Evolutionary conservation across 1,140 invertebrate species (phyloP).

Genomic region (Scaptomyza hsui): DNA sequence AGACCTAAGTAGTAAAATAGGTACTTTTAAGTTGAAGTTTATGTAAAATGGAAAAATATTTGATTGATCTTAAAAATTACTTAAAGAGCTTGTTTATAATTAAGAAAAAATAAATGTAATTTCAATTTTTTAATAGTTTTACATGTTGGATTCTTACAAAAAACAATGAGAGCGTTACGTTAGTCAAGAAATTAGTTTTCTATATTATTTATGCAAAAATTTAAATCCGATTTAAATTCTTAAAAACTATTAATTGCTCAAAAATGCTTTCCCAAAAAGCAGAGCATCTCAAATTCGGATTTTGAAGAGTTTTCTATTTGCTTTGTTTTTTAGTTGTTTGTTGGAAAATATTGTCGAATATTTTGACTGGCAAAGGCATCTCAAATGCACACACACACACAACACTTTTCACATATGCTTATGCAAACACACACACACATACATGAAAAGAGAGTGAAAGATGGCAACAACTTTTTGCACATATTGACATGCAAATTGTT

Average conservation of each 20-base stretch:
- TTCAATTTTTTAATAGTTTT: too few species aligned
- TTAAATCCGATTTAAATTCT: too few species aligned
- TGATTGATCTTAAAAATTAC: too few species aligned
- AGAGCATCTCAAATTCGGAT: slow-evolving; percentile 47
- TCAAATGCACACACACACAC: slow-evolving; percentile 57
- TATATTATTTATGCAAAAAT: too few species aligned
- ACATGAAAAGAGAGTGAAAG: neutral
- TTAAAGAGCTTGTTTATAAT: neutral
- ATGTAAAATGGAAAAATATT: too few species aligned
- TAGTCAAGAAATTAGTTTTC: too few species aligned
- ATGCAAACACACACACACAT: slow-evolving; percentile 30
- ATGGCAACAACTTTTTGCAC: slow-evolving; percentile 50
- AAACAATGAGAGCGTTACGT: too few species aligned
- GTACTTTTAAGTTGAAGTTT: too few species aligned
- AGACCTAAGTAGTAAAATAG: neutral
- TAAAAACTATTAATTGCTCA: too few species aligned
- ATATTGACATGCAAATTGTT: slow-evolving; percentile 80
- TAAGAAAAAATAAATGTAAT: neutral
- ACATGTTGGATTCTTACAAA: too few species aligned
- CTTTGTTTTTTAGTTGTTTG: slow-evolving; percentile 58
- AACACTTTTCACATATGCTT: neutral
- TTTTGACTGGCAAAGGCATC: slow-evolving; percentile 70
- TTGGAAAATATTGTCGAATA: slow-evolving; percentile 79
- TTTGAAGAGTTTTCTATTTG: slow-evolving; percentile 1
- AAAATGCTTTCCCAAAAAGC: neutral